A percentile compares a stretch with the other conserved stretches of the same genome.
phyloP scores from a whole-genome alignment of 1,140 invertebrate genomes.

The Meloidogyne exigua region DNA sequence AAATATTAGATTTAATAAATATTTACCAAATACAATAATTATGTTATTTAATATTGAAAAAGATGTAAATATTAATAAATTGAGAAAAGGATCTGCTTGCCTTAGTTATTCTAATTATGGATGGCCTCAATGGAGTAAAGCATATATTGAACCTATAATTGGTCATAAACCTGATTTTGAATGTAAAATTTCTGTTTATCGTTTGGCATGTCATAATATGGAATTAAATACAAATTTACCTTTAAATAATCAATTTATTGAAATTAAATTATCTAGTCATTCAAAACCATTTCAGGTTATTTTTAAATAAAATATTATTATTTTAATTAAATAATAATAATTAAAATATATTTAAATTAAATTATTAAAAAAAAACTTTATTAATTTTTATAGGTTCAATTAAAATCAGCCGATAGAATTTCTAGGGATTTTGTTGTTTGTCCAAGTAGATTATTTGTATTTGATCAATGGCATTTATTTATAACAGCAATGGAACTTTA shows the following conservation, averaged over 20 bases:
- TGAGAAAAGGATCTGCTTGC: conserved; percentile 1
- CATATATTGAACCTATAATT: conserved; percentile 5
- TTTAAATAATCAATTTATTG: background rate
- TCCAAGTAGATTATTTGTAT: conserved; percentile 33
- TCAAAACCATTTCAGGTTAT: conserved; percentile 4
- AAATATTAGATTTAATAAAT: background rate
- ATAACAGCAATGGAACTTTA: conserved; percentile 38
- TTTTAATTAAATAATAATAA: background rate
- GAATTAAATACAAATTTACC: background rate
- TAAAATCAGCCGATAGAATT: conserved; percentile 11
- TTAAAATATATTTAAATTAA: background rate
- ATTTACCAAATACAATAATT: conserved; percentile 1
- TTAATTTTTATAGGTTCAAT: conserved; percentile 22
- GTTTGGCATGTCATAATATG: background rate
- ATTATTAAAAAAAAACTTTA: background rate
- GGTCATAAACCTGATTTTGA: background rate
- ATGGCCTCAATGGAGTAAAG: background rate
- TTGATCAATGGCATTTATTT: conserved; percentile 38
- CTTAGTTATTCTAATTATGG: background rate
- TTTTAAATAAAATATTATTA: background rate
- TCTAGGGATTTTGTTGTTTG: conserved; percentile 33
- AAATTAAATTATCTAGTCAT: background rate
- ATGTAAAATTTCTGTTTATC: background rate
- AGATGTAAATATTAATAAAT: conserved; percentile 2
- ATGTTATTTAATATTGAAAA: conserved; percentile 2